phyloP scores from a whole-genome alignment of 2,113 vertebrate species.

The Caranx melampygus region DNA sequence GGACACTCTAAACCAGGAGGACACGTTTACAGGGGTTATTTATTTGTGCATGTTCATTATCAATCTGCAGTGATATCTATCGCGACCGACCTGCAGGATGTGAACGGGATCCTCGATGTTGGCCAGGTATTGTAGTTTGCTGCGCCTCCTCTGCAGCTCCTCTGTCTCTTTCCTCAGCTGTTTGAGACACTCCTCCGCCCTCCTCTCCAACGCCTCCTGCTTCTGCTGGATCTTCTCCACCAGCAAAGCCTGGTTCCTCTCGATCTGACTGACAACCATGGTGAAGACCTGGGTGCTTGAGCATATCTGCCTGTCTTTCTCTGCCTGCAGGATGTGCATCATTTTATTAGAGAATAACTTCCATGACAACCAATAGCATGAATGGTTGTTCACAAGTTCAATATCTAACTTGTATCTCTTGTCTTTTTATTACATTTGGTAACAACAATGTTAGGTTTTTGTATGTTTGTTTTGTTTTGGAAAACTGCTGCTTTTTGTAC shows the following conservation, averaged over 20 bases:
- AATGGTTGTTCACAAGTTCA: too few relatives aligned
- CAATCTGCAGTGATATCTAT: too few relatives aligned
- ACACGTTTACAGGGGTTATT: too few relatives aligned
- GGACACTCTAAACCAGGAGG: slow-evolving; percentile 34
- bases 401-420: too few relatives aligned
- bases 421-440: too few relatives aligned
- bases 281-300: slow-evolving; percentile 21
- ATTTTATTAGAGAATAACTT: too few relatives aligned
- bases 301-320: slow-evolving; percentile 32
- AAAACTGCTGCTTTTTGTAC: too few relatives aligned
- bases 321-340: slow-evolving; percentile 19
- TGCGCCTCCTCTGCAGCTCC: slow-evolving; percentile 44
- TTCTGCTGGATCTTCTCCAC: slow-evolving; percentile 37
- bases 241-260: slow-evolving; percentile 29
- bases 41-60: too few relatives aligned
- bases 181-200: neutral
- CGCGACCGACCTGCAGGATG: slow-evolving; percentile 55
- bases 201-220: slow-evolving; percentile 26
- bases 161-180: slow-evolving; percentile 58
- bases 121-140: slow-evolving; percentile 57
- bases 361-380: too few relatives aligned
- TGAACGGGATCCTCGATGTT: slow-evolving; percentile 49
- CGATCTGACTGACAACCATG: slow-evolving; percentile 23
- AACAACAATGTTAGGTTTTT: too few relatives aligned
- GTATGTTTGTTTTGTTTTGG: too few relatives aligned